A percentile compares a stretch with the other conserved stretches of the same genome.
Evolutionary conservation across 2,113 vertebrate genomes (phyloP).

Genomic region (Stegostoma tigrinum): DNA sequence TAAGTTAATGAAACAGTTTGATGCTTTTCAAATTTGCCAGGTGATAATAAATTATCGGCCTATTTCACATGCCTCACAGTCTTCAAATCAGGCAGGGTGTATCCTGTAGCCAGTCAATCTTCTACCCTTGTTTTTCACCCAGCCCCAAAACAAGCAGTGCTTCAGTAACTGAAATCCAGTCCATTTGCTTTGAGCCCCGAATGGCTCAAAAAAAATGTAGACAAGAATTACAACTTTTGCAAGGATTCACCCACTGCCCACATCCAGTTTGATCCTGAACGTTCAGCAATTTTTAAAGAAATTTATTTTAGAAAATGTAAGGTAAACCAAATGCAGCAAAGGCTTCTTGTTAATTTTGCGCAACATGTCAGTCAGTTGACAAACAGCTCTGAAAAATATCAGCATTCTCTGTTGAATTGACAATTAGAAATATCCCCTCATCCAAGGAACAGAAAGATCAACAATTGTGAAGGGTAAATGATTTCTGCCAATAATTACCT

Average conservation of each 20-base stretch:
- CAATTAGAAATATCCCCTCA: conserved; percentile 26
- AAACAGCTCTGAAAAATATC: background rate
- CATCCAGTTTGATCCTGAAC: background rate
- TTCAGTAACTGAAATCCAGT: background rate
- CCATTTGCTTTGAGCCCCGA: background rate
- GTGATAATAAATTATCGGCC: background rate
- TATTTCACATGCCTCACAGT: background rate
- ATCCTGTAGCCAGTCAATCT: background rate
- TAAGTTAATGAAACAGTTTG: background rate
- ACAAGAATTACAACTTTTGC: background rate
- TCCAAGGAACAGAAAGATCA: conserved; percentile 7
- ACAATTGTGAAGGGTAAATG: background rate
- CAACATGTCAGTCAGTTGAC: background rate
- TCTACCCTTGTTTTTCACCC: background rate
- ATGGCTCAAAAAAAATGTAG: background rate
- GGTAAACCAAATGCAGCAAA: background rate
- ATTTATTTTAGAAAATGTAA: background rate
- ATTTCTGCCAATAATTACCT: conserved; percentile 31
- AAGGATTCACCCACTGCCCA: background rate
- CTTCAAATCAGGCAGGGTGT: background rate
- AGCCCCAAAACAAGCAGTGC: too few relatives aligned
- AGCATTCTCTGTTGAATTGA: conserved; percentile 8
- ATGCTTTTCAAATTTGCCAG: background rate
- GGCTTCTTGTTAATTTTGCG: too few relatives aligned
- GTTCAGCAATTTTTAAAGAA: background rate